Conservation (phyloP, 1,140 invertebrate genomes). For the Bilobella aurantiaca region DNA sequence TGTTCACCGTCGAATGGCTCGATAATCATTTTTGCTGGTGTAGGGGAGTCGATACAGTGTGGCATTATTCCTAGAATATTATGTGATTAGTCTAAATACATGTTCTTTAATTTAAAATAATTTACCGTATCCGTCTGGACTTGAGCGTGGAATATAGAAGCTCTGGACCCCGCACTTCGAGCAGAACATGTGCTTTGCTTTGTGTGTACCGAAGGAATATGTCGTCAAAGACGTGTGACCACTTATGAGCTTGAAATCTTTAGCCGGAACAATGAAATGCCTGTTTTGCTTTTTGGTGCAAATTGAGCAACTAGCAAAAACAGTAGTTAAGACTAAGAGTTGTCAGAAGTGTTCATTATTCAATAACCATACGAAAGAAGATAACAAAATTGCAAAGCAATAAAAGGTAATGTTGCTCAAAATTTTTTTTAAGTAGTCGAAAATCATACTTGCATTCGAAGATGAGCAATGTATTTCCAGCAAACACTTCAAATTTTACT, state of each 20-base stretch:
- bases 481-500: constrained; percentile 43
- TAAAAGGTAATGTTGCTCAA: too few species aligned
- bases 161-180: constrained; percentile 47
- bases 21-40: constrained; percentile 38
- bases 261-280: constrained; percentile 44
- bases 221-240: constrained; percentile 43
- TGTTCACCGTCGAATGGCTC: constrained; percentile 44
- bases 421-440: constrained; percentile 14
- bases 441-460: constrained; percentile 44
- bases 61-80: constrained; percentile 41
- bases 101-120: neutral
- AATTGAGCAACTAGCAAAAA: constrained; percentile 43
- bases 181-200: constrained; percentile 48
- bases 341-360: neutral
- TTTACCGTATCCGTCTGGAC: constrained; percentile 45
- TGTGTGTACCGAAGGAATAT: constrained; percentile 47
- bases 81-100: neutral
- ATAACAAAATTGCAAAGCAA: too few species aligned
- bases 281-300: constrained; percentile 46
- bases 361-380: too few species aligned
- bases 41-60: constrained; percentile 44
- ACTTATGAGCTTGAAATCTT: constrained; percentile 42
- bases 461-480: constrained; percentile 39
- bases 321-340: constrained; percentile 12
- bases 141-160: constrained; percentile 47